Conservation (phyloP, 2,888 invertebrate genomes). For the Acrocyrtus sp. region DNA sequence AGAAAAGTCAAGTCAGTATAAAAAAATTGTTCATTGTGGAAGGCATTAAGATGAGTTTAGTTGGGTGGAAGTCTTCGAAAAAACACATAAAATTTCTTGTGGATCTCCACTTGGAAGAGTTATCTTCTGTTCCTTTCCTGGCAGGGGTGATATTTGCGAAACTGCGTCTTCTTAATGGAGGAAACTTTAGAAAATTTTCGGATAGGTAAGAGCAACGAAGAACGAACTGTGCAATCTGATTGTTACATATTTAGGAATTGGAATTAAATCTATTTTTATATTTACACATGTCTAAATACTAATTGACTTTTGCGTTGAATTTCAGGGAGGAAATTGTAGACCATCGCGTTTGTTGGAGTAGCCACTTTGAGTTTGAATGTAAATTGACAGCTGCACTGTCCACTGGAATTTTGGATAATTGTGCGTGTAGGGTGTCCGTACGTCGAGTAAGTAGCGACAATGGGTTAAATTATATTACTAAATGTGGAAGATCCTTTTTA, state of each 20-base stretch:
- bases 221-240: not conserved
- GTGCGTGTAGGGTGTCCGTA: constrained; percentile 70
- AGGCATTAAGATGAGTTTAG: constrained; percentile 47
- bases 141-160: constrained; percentile 98
- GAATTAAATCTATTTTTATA: not conserved
- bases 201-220: constrained; percentile 67
- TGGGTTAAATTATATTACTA: no score
- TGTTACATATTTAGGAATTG: no score
- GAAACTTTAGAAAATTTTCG: constrained; percentile 82
- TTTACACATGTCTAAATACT: not conserved
- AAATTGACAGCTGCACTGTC: constrained; percentile 70
- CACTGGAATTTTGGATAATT: constrained; percentile 70
- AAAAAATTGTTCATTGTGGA: not conserved
- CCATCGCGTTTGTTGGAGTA: constrained; percentile 69
- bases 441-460: constrained; percentile 69
- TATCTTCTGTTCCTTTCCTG: constrained; percentile 97
- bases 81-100: constrained; percentile 98
- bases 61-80: constrained; percentile 69
- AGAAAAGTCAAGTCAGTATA: not conserved
- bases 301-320: constrained; percentile 63
- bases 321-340: constrained; percentile 69
- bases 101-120: constrained; percentile 91
- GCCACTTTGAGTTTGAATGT: constrained; percentile 68
- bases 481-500: no score
- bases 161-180: constrained; percentile 93